Evolutionary conservation across 2,113 vertebrate genomes (phyloP).

Genomic region (Genyomyrus donnyi): DNA sequence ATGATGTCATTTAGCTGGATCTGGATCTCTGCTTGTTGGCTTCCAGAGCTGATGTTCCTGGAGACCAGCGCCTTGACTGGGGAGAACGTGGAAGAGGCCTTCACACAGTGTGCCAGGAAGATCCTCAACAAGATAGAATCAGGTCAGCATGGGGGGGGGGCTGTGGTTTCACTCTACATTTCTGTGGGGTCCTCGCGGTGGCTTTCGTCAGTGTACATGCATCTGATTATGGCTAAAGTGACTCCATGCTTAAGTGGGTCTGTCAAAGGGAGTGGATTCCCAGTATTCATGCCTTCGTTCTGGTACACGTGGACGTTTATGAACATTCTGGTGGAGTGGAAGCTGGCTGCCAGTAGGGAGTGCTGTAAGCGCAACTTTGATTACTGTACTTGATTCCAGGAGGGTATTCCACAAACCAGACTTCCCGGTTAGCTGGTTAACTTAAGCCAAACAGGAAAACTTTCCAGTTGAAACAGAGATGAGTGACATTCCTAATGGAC

Average conservation of each 20-base stretch:
- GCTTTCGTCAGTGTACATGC: background rate
- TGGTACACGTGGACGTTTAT: background rate
- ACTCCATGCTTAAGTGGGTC: background rate
- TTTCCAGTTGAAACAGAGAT: background rate
- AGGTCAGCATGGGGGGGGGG: conserved; percentile 49
- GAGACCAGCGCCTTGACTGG: conserved; percentile 87
- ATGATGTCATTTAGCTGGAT: background rate
- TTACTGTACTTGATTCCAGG: background rate
- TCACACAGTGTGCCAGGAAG: conserved; percentile 83
- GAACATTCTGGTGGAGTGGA: background rate
- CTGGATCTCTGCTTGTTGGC: background rate
- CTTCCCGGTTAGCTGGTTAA: background rate
- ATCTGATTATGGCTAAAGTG: background rate
- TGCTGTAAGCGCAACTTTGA: background rate
- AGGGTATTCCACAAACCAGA: background rate
- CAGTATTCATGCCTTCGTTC: background rate
- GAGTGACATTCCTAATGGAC: background rate
- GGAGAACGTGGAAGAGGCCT: conserved; percentile 86
- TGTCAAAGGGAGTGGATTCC: background rate
- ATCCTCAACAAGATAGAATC: conserved; percentile 92
- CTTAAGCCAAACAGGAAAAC: background rate
- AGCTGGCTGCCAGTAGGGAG: background rate
- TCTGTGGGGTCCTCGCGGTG: background rate
- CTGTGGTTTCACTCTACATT: background rate
- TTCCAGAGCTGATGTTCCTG: conserved; percentile 82